Conservation (phyloP, 1,140 invertebrate genomes). For the Metopolophium dirhodum region DNA sequence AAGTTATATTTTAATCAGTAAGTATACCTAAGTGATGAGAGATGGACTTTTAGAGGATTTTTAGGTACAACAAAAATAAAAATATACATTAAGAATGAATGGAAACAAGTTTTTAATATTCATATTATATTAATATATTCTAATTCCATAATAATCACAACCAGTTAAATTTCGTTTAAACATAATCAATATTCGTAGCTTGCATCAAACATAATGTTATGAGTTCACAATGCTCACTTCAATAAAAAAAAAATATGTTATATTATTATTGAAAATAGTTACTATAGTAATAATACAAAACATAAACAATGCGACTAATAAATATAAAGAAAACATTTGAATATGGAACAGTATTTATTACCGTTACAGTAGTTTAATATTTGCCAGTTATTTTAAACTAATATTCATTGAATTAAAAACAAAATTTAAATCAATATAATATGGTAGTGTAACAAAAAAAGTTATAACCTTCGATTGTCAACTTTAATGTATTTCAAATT, state of each 20-base stretch:
- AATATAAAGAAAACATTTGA: not conserved
- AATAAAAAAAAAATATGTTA: not conserved
- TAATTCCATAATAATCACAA: constrained; percentile 35
- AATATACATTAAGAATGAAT: not conserved
- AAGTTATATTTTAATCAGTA: not conserved
- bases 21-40: no score
- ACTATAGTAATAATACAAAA: constrained; percentile 32
- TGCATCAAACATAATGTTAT: not conserved
- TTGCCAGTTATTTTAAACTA: not conserved
- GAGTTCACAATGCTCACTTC: not conserved
- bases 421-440: not conserved
- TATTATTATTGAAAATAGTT: not conserved
- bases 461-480: constrained; percentile 3
- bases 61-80: not conserved
- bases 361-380: not conserved
- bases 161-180: constrained; percentile 11
- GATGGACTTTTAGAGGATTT: not conserved
- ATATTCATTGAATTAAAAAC: not conserved
- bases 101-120: constrained; percentile 16
- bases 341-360: not conserved
- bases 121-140: constrained; percentile 21
- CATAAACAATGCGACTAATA: not conserved
- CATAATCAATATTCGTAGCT: not conserved
- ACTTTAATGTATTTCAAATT: not conserved
- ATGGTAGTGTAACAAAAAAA: not conserved